phyloP scores from a whole-genome alignment of 2,113 vertebrate genomes.

The Serilophus lunatus region DNA sequence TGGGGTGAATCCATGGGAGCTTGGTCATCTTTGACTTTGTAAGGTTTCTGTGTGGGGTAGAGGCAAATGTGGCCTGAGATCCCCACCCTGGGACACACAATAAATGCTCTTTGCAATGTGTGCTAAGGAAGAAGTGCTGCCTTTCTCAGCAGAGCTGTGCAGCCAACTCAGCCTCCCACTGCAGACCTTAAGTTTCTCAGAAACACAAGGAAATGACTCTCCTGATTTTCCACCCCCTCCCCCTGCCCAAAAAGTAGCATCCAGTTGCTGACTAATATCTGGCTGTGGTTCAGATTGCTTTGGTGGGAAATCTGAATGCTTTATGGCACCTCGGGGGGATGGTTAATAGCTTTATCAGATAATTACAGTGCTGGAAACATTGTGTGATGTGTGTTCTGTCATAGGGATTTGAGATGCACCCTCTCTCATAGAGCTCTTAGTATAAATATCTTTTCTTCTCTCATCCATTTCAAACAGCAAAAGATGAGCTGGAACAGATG shows the following conservation, averaged over 20 bases:
- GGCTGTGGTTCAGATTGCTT: not conserved
- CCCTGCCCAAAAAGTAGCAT: not conserved
- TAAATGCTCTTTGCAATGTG: not conserved
- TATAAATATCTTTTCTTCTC: not conserved
- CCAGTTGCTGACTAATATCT: not conserved
- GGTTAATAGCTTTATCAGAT: constrained; percentile 22
- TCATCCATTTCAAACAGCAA: not conserved
- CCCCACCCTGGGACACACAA: rapidly evolving
- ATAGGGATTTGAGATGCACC: not conserved
- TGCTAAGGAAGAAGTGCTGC: not conserved
- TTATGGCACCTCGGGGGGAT: not conserved
- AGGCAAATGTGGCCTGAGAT: not conserved
- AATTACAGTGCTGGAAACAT: constrained; percentile 49
- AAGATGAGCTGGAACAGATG: not conserved
- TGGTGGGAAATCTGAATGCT: not conserved
- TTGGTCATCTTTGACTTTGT: not conserved
- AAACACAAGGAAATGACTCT: not conserved
- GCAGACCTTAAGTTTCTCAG: not conserved
- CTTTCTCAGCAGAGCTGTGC: not conserved
- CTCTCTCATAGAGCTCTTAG: not conserved
- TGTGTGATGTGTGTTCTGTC: not conserved
- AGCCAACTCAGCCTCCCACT: not conserved
- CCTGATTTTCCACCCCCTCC: not conserved
- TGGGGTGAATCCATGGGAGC: not conserved
- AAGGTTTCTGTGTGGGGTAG: not conserved